A percentile compares a stretch with the other conserved stretches of the same genome.
These are phyloP conservation scores for Phortica magna DNA, from an alignment of 2,888 invertebrate species.

Conservation along the genomic window DNA sequence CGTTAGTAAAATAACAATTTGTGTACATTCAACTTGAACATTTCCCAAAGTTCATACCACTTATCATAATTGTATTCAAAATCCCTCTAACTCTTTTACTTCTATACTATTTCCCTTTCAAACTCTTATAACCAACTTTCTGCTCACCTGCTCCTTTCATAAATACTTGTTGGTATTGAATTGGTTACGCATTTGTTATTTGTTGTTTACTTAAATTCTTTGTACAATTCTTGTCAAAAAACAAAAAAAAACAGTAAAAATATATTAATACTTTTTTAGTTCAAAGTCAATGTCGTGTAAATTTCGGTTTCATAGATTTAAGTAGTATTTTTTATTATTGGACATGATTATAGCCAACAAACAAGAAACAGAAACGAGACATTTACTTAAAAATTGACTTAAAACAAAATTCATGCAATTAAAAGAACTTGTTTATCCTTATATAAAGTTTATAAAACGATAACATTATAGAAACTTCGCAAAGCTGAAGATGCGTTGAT, in stretches of 20 bases:
- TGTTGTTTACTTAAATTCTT: neutral
- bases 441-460: no score
- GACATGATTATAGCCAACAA: no score
- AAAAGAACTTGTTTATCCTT: no score
- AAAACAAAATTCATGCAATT: no score
- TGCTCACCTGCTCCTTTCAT: neutral
- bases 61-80: slow-evolving; percentile 11
- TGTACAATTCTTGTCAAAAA: neutral
- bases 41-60: neutral
- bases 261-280: no score
- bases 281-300: no score
- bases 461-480: no score
- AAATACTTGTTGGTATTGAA: slow-evolving; percentile 16
- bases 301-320: no score
- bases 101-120: neutral
- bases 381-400: no score
- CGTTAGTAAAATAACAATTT: neutral
- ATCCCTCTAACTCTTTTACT: neutral
- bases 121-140: neutral
- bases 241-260: neutral
- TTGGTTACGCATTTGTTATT: neutral
- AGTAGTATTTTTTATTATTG: no score
- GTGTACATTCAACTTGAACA: neutral
- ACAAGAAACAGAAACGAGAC: no score
- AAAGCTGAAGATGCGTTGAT: no score